These are phyloP conservation scores for Eurytoma californica DNA, from an alignment of 2,888 invertebrate species.

Conservation along the genomic window DNA sequence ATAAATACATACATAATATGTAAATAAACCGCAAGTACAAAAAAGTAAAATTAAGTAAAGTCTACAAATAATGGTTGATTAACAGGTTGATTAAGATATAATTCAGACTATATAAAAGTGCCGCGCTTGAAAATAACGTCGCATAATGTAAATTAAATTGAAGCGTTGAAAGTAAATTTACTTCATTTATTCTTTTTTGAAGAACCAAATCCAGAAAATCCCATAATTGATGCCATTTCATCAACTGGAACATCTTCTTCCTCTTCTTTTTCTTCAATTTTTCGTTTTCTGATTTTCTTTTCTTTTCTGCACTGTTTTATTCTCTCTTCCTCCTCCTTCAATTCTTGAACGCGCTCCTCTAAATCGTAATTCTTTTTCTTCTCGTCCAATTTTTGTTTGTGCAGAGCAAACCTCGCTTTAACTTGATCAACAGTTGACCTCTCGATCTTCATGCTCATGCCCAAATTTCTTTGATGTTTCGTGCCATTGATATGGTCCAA, in stretches of 20 bases:
- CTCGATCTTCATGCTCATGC: slow-evolving; percentile 99
- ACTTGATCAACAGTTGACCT: slow-evolving; percentile 96
- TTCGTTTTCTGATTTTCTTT: slow-evolving; percentile 91
- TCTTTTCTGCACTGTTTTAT: slow-evolving; percentile 92
- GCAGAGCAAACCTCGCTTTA: slow-evolving; percentile 92
- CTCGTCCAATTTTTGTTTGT: slow-evolving; percentile 96
- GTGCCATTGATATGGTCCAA: slow-evolving; percentile 99
- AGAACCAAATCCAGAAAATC: slow-evolving; percentile 94
- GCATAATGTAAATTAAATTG: not conserved
- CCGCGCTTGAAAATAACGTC: too few relatives aligned
- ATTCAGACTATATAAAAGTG: too few relatives aligned
- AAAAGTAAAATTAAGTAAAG: too few relatives aligned
- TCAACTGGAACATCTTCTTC: slow-evolving; percentile 76
- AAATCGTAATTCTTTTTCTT: slow-evolving; percentile 97
- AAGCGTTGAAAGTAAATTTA: not conserved
- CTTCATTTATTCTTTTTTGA: slow-evolving; percentile 82
- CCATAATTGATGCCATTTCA: slow-evolving; percentile 92
- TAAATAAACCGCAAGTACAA: too few relatives aligned
- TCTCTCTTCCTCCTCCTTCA: slow-evolving; percentile 96
- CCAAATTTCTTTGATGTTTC: slow-evolving; percentile 98
- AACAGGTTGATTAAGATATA: too few relatives aligned
- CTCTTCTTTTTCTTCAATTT: slow-evolving; percentile 83
- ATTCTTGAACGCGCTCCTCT: slow-evolving; percentile 91
- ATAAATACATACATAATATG: too few relatives aligned
- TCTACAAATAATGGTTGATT: too few relatives aligned